These are phyloP conservation scores for Lysiphlebus fabarum DNA, from an alignment of 1,140 invertebrate species.

Conservation along the genomic window DNA sequence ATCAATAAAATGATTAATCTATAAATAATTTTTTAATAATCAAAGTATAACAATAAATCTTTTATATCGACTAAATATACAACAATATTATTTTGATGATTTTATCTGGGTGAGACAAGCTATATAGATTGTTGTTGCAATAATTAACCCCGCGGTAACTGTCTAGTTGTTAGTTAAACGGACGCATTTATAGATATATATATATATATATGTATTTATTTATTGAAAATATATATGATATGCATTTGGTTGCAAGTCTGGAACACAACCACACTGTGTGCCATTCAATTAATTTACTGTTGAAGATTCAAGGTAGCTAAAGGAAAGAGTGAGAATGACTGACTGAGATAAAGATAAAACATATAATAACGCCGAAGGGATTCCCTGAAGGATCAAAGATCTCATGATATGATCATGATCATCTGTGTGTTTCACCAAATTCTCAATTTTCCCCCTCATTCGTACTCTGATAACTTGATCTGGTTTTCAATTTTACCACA, in stretches of 20 bases:
- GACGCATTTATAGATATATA: conserved; percentile 1
- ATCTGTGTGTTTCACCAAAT: conserved; percentile 12
- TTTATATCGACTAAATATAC: neutral
- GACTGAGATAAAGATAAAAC: no score
- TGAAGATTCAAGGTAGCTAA: no score
- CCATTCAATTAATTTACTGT: conserved; percentile 29
- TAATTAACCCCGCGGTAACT: conserved; percentile 26
- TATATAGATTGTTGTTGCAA: conserved; percentile 7
- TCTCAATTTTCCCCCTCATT: neutral
- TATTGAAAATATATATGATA: conserved; percentile 5
- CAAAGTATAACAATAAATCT: no score
- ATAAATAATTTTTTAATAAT: no score
- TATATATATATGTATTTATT: no score
- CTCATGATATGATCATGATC: conserved; percentile 16
- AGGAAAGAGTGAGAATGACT: no score
- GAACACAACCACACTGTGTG: conserved; percentile 2
- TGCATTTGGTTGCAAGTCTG: conserved; percentile 17
- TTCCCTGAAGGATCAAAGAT: conserved; percentile 31
- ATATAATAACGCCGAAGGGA: conserved; percentile 26
- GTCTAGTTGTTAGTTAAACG: conserved; percentile 19
- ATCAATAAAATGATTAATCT: no score
- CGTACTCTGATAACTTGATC: neutral
- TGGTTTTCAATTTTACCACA: no score
- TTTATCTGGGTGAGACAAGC: conserved; percentile 22
- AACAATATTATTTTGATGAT: neutral